phyloP scores from a whole-genome alignment of 2,113 vertebrate species.

The Caranx ignobilis region DNA sequence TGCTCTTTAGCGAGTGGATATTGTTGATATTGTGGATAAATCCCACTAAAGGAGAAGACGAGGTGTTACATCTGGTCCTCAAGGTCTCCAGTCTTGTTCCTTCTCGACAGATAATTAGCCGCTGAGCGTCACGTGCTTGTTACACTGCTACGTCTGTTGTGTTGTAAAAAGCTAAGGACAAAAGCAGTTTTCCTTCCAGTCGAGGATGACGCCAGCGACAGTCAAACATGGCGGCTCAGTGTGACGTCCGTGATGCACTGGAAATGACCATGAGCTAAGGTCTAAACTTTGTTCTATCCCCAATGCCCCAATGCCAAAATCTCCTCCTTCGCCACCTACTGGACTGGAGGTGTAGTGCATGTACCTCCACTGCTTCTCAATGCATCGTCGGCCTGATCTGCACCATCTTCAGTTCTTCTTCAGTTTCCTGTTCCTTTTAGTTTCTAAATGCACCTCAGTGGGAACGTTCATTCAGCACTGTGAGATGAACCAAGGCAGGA shows the following conservation, averaged over 20 bases:
- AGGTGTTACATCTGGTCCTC: not conserved
- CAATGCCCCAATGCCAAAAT: too few species aligned
- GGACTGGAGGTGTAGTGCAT: too few species aligned
- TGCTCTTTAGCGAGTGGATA: too few species aligned
- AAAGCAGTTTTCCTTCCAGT: not conserved
- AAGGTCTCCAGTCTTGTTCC: not conserved
- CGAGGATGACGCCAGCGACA: not conserved
- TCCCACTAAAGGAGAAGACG: not conserved
- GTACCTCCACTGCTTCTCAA: too few species aligned
- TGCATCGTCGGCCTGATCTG: too few species aligned
- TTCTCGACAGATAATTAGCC: not conserved
- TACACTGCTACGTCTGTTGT: not conserved
- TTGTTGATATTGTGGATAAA: not conserved
- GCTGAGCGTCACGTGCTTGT: not conserved
- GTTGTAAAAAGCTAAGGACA: not conserved
- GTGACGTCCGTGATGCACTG: not conserved
- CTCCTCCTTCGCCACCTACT: too few species aligned
- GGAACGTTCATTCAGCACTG: too few species aligned
- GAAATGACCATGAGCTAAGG: not conserved
- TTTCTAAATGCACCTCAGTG: too few species aligned
- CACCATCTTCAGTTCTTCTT: too few species aligned
- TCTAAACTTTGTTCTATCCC: too few species aligned
- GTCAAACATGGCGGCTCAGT: not conserved
- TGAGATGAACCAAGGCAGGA: not conserved
- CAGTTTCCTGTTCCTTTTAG: too few species aligned